Evolutionary conservation across 2,888 invertebrate species (phyloP).

Genomic region (Polymixis lichenea): DNA sequence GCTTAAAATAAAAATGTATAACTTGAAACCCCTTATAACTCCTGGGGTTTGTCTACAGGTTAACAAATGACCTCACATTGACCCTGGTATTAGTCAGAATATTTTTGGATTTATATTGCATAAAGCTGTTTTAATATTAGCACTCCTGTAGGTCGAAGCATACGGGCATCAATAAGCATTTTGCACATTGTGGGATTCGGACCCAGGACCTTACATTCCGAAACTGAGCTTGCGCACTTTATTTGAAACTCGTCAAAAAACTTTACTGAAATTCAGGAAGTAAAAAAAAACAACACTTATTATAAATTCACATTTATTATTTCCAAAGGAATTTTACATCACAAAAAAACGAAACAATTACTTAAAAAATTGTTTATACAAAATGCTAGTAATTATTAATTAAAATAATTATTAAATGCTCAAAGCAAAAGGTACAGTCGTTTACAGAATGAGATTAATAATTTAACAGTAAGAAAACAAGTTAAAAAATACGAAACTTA

Average conservation of each 20-base stretch:
- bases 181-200: background rate
- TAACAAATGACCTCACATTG: background rate
- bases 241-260: background rate
- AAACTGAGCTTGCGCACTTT: no score
- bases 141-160: background rate
- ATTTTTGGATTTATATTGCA: background rate
- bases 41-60: background rate
- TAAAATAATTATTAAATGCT: conserved; percentile 50
- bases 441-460: conserved; percentile 46
- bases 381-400: conserved; percentile 50
- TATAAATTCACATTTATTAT: conserved; percentile 84
- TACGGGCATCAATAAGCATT: background rate
- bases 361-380: conserved; percentile 50
- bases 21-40: background rate
- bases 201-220: background rate
- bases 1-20: no score
- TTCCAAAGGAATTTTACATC: conserved; percentile 78
- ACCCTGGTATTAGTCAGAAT: background rate
- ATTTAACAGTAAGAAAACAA: background rate
- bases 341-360: conserved; percentile 67
- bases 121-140: no score
- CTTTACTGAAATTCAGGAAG: background rate
- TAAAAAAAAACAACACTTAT: conserved; percentile 60
- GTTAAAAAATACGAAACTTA: conserved; percentile 6
- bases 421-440: conserved; percentile 56